These are phyloP conservation scores for Gymnorhina tibicen DNA, from an alignment of 2,113 vertebrate species.

Conservation along the genomic window DNA sequence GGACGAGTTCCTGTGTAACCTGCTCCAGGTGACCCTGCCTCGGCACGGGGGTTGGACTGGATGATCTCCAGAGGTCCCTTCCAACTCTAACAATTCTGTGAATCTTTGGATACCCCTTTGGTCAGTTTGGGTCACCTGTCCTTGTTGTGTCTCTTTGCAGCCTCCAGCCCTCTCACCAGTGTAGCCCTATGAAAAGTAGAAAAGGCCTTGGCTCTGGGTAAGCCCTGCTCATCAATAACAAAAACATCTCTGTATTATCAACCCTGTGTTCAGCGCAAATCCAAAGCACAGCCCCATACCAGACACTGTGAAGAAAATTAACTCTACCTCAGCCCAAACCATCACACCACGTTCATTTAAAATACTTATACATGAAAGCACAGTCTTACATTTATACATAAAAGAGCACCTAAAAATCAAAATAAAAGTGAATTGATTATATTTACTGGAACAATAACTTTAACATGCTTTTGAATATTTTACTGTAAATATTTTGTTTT, in stretches of 20 bases:
- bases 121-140: background rate
- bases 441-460: background rate
- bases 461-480: background rate
- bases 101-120: background rate
- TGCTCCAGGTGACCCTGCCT: background rate
- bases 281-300: background rate
- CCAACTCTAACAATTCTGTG: background rate
- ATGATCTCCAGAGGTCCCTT: background rate
- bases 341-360: background rate
- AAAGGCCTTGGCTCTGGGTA: background rate
- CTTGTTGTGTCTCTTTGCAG: background rate
- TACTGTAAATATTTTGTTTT: background rate
- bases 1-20: background rate
- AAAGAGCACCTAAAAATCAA: background rate
- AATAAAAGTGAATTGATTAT: background rate
- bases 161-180: background rate
- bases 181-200: rapidly evolving
- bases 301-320: background rate
- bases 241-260: background rate
- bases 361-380: background rate
- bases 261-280: background rate
- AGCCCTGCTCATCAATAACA: background rate
- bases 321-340: background rate
- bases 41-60: background rate
- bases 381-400: background rate